These are phyloP conservation scores for Montipora foliosa DNA, from an alignment of 64 coral and sea anemone species.

Conservation along the genomic window DNA sequence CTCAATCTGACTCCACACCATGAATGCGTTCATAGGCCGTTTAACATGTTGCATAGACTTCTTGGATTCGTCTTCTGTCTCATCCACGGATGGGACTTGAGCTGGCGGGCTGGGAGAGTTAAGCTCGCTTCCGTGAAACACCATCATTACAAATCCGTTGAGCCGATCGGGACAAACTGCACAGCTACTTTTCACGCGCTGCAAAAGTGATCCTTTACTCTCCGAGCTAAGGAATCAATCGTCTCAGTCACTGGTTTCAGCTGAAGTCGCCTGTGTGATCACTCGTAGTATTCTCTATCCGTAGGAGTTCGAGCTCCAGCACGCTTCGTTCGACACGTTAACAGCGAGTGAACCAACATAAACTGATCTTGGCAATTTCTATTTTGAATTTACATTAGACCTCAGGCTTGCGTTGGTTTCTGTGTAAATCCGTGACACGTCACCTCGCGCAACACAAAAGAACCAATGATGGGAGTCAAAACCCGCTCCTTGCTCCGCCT, in stretches of 20 bases:
- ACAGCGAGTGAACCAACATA: conserved; percentile 36
- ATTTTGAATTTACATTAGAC: conserved; percentile 69
- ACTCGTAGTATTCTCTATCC: not conserved
- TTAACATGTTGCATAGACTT: conserved; percentile 95
- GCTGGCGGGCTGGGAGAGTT: conserved; percentile 91
- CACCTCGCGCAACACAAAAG: conserved; percentile 49
- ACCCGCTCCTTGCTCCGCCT: conserved; percentile 49
- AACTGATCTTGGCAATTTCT: conserved; percentile 75
- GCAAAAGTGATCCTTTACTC: not conserved
- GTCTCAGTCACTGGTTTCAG: not conserved
- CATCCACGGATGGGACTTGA: conserved; percentile 46
- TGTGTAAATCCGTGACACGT: conserved; percentile 79
- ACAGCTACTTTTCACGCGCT: conserved; percentile 1
- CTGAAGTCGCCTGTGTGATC: not conserved
- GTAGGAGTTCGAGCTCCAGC: conserved; percentile 29
- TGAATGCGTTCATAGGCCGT: conserved; percentile 99
- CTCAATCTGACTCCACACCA: conserved; percentile 99
- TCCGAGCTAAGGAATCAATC: not conserved
- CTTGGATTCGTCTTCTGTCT: conserved; percentile 43
- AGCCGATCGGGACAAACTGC: conserved; percentile 22
- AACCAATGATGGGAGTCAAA: conserved; percentile 48
- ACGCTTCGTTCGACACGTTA: conserved; percentile 44
- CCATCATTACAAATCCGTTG: conserved; percentile 77
- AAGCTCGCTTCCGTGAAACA: conserved; percentile 86
- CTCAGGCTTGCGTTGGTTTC: conserved; percentile 74